Percentiles rank a stretch among this genome's conserved stretches.
phyloP scores from a whole-genome alignment of 2,888 invertebrate species.

The Trilocha varians region DNA sequence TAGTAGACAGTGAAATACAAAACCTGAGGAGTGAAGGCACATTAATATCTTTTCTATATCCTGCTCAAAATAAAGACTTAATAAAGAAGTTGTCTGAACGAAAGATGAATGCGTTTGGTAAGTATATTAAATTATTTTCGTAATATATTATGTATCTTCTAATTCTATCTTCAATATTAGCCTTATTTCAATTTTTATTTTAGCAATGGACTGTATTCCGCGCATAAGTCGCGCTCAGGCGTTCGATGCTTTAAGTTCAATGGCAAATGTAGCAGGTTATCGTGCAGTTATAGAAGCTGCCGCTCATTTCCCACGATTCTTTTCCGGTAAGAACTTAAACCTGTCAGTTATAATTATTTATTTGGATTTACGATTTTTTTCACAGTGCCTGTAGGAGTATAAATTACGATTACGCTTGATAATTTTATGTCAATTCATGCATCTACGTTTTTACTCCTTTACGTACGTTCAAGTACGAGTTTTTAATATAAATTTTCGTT shows the following conservation, averaged over 20 bases:
- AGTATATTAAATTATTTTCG: too few relatives aligned
- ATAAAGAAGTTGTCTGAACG: conserved; percentile 79
- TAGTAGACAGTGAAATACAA: conserved; percentile 76
- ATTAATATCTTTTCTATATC: conserved; percentile 88
- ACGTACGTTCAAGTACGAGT: too few relatives aligned
- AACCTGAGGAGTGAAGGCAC: conserved; percentile 79
- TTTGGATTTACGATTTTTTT: too few relatives aligned
- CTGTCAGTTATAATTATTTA: background rate
- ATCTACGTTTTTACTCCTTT: too few relatives aligned
- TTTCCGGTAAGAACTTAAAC: conserved; percentile 76
- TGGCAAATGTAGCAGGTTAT: conserved; percentile 93
- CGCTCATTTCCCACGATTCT: conserved; percentile 91
- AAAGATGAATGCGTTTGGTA: conserved; percentile 86
- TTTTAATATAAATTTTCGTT: too few relatives aligned
- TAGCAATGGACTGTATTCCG: conserved; percentile 92
- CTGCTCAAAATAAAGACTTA: conserved; percentile 84
- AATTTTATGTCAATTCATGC: too few relatives aligned
- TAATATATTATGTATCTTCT: too few relatives aligned
- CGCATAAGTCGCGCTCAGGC: conserved; percentile 91
- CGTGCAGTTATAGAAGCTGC: conserved; percentile 92
- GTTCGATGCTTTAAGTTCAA: conserved; percentile 91
- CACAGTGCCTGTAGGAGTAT: too few relatives aligned
- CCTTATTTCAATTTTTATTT: conserved; percentile 15
- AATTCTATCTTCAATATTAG: too few relatives aligned
- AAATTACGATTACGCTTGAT: too few relatives aligned